Evolutionary conservation across 2,888 invertebrate species (phyloP), one percentile per base, ranked within the genome.

Genomic region (Trichogramma evanescens): DNA sequence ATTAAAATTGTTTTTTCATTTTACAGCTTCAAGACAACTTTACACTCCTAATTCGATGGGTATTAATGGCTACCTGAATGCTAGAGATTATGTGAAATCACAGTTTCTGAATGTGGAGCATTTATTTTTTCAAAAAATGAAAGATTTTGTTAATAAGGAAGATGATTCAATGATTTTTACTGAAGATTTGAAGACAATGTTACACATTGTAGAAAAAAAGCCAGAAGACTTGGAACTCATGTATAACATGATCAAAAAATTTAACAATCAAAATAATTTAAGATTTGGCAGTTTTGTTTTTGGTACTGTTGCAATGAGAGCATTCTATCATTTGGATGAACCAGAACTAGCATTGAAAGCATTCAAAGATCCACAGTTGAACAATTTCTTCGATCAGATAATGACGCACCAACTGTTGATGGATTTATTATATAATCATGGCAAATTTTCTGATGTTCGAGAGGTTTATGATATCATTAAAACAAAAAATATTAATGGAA

Each of bases 251-350:
- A 78, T 90, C 65, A 82, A 83, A 74, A 88, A 86, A 85, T 92
- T 87, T 70, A 85, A 87, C 70, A 74, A 80, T 13, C 89, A 91
- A 73, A 88, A 85, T 64, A 82, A 83, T 64, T 74, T 87, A 59
- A 79, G 90, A 63, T 91, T 92, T 82, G 89, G 90, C n/a, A 87
- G 82, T 66, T 93, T 86, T 76, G 74, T 86, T 5, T 92, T 93
- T 82, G 93, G 93, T 0, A 90, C 93, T 4, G 87, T 92, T 9
- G 82, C 89, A 0, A 91, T 93, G 90, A 82, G 93, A 69, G 83
- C 89, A 81, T 87, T 88, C 62, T 81, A 91, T 74, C 80, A 83
- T 68, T 76, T 89, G 45, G 85, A 89, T 73, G 84, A 87, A 69
- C 85, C 88, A 2, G 82, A 85, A 49, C 77, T 84, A 64, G 91